Conservation (phyloP, 1,140 invertebrate genomes). For the Diachasma alloeum region DNA sequence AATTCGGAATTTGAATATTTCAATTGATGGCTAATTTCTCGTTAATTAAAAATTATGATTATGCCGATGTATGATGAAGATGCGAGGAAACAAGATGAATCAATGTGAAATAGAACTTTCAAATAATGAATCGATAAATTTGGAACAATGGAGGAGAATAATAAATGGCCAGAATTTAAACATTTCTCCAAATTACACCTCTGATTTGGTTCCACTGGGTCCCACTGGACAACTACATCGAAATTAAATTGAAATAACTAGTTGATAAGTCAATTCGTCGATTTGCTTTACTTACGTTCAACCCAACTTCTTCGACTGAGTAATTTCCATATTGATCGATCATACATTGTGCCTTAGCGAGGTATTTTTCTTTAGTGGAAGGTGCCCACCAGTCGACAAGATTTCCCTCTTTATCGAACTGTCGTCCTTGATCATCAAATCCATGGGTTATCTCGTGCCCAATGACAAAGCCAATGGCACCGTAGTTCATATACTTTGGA, state of each 20-base stretch:
- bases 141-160: too few species aligned
- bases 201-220: too few species aligned
- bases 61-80: too few species aligned
- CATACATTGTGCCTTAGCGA: slow-evolving; percentile 82
- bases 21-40: too few species aligned
- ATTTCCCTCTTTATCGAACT: slow-evolving; percentile 91
- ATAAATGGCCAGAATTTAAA: too few species aligned
- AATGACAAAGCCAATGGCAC: slow-evolving; percentile 91
- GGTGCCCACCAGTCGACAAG: slow-evolving; percentile 85
- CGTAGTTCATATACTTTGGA: slow-evolving; percentile 91
- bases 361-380: slow-evolving; percentile 78
- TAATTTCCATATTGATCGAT: slow-evolving; percentile 90
- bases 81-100: too few species aligned
- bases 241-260: not conserved
- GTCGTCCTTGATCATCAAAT: slow-evolving; percentile 89
- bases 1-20: too few species aligned
- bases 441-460: slow-evolving; percentile 95
- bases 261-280: not conserved
- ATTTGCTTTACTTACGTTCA: slow-evolving; percentile 66
- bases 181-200: too few species aligned
- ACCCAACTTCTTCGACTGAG: slow-evolving; percentile 72
- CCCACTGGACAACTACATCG: too few species aligned
- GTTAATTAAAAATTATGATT: too few species aligned
- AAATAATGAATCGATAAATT: too few species aligned
- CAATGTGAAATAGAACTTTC: too few species aligned